Percentiles rank a stretch among this genome's conserved stretches.
Conservation (phyloP, 2,113 vertebrate genomes). For the Corythornis vintsioides region DNA sequence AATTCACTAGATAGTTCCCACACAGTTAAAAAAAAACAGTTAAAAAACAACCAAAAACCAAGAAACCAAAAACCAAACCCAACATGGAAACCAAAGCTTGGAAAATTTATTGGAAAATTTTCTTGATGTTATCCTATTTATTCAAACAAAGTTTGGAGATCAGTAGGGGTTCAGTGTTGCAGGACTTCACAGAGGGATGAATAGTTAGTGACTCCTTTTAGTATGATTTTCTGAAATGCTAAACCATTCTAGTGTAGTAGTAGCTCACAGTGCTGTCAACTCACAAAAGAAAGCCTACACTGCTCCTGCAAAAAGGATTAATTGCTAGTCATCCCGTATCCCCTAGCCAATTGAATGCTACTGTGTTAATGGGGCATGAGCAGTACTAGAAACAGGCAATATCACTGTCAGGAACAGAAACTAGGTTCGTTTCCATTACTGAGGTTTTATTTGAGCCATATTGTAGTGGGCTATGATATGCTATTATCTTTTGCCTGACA, state of each 20-base stretch:
- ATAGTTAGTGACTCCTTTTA: background rate
- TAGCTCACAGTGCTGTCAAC: background rate
- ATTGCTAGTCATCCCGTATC: background rate
- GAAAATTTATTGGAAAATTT: background rate
- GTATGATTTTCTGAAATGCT: background rate
- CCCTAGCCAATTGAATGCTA: background rate
- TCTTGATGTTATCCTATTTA: fast-evolving
- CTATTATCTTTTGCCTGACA: background rate
- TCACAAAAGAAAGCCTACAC: background rate
- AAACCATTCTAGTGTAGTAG: background rate
- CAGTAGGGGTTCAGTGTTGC: background rate
- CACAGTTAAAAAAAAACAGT: background rate
- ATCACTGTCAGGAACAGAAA: background rate
- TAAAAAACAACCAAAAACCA: background rate
- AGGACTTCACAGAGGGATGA: background rate
- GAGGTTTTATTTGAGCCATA: background rate
- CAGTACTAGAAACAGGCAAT: background rate
- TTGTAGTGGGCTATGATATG: background rate
- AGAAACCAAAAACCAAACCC: background rate
- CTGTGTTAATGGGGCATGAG: background rate
- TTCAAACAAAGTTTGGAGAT: background rate
- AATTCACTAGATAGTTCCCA: background rate
- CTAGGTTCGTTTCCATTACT: fast-evolving
- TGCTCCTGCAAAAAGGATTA: background rate
- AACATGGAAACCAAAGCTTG: background rate